These are phyloP conservation scores for Drosophila flavopinicola DNA, from an alignment of 2,888 invertebrate genomes.

Conservation along the genomic window DNA sequence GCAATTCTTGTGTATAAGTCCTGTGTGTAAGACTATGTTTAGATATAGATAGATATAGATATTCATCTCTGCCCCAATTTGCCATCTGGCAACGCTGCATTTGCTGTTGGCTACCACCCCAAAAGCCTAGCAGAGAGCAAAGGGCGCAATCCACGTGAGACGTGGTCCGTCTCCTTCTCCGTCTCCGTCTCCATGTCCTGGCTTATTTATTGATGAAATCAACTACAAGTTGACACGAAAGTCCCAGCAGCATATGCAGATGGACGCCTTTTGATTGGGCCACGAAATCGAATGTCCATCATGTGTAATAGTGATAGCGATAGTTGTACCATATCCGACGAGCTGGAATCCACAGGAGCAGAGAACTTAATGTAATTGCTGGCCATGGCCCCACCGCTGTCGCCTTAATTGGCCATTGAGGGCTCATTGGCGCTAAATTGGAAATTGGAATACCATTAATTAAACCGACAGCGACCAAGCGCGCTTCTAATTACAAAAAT, in stretches of 20 bases:
- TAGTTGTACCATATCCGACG: constrained; percentile 42
- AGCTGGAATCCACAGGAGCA: constrained; percentile 38
- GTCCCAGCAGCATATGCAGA: constrained; percentile 61
- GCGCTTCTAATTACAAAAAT: constrained; percentile 60
- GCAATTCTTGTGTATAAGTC: no score
- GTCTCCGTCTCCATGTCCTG: constrained; percentile 30
- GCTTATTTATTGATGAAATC: constrained; percentile 74
- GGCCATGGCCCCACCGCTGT: constrained; percentile 7
- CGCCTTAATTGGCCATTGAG: constrained; percentile 43
- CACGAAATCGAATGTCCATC: constrained; percentile 54
- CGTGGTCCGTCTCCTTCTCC: no score
- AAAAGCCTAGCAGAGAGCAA: not conserved
- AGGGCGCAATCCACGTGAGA: constrained; percentile 29
- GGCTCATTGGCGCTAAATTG: constrained; percentile 62
- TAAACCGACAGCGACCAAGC: constrained; percentile 24
- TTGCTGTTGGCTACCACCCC: not conserved
- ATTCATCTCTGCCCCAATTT: no score
- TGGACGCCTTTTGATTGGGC: constrained; percentile 62
- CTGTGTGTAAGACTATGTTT: no score
- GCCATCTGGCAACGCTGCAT: constrained; percentile 40
- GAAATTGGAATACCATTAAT: constrained; percentile 65
- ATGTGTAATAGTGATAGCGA: constrained; percentile 30
- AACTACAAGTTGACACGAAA: constrained; percentile 74
- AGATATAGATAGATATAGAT: no score
- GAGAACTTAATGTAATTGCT: constrained; percentile 68